Conservation (phyloP, 2,888 invertebrate genomes). For the Pandemis corylana region DNA sequence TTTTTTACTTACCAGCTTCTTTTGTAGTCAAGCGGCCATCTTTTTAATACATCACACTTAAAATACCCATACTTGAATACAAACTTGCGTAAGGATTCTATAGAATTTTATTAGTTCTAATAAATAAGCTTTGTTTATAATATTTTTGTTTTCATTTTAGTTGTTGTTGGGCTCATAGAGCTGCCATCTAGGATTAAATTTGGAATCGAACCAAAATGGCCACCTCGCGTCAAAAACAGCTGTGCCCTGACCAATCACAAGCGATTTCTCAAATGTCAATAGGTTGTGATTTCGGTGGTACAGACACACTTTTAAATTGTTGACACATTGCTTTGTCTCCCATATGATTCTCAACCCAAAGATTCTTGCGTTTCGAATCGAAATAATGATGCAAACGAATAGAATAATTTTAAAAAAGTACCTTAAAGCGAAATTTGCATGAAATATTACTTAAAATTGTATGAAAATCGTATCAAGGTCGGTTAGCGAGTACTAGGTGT, state of each 20-base stretch:
- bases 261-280: conserved; percentile 61
- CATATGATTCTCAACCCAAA: conserved; percentile 69
- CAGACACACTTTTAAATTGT: conserved; percentile 62
- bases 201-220: conserved; percentile 40
- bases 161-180: conserved; percentile 63
- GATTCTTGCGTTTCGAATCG: conserved; percentile 39
- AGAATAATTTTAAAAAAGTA: conserved; percentile 43
- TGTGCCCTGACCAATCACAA: conserved; percentile 73
- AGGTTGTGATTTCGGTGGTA: conserved; percentile 62
- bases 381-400: conserved; percentile 42
- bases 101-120: not conserved
- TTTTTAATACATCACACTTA: not conserved
- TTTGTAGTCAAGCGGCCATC: not conserved
- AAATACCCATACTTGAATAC: not conserved
- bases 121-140: not conserved
- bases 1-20: not conserved
- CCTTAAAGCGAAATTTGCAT: conserved; percentile 34
- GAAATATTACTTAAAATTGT: conserved; percentile 47
- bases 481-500: conserved; percentile 52
- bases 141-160: conserved; percentile 9
- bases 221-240: conserved; percentile 78
- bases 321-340: conserved; percentile 78
- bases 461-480: conserved; percentile 67
- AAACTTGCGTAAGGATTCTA: not conserved
- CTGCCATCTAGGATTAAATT: conserved; percentile 63